Base-by-base conservation (phyloP, 2,888 invertebrate genomes). In the Agrotis ipsilon region DNA sequence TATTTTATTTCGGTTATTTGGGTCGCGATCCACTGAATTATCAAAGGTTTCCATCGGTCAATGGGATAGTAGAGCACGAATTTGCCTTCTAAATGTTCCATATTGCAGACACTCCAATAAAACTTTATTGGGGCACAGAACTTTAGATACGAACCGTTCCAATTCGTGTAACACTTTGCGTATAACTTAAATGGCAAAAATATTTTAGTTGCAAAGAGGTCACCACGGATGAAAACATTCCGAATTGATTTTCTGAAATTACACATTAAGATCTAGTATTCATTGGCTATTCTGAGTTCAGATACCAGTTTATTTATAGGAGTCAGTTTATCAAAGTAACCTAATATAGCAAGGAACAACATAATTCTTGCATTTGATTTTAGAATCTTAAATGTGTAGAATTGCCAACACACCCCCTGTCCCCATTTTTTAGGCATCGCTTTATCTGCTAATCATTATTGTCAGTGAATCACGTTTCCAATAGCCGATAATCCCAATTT, bases 1-100 rank as follows among this genome's bases (percentile, higher is more conserved):
- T 86, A 84, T 88, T 89, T 88, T 89, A 89, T 87, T 89, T 83
- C 81, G 75, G 84, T 85, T 91, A 88, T 91, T 87, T 86, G 86
- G 85, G 85, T 83, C 87, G 84, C 78, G 80, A 74, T 80, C 75
- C 58, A 79, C 58, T 80, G 72, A 80, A 68, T 78, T 85, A 85
- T 85, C 75, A 75, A 75, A 81, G 49, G 72, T 68, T 72, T 74
- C 48, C 61, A 87, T 87, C 81, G 83, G 85, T 84, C 78, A 75
- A 74, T 78, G 68, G 60, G 64, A 77, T 73, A 71, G 65, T 80
- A 62, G 75, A 75, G 69, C 75, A 66, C 43, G 48, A 71, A 61
- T 72, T 74, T 64, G 39, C 55, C 58, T 55, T 66, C 45, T 72
- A 72, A 67, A 54, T 65, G 49, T 67, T 73, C 66, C 48, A 55